Evolutionary conservation across 1,140 invertebrate species (phyloP).

Genomic region (Drosophila sucinea): DNA sequence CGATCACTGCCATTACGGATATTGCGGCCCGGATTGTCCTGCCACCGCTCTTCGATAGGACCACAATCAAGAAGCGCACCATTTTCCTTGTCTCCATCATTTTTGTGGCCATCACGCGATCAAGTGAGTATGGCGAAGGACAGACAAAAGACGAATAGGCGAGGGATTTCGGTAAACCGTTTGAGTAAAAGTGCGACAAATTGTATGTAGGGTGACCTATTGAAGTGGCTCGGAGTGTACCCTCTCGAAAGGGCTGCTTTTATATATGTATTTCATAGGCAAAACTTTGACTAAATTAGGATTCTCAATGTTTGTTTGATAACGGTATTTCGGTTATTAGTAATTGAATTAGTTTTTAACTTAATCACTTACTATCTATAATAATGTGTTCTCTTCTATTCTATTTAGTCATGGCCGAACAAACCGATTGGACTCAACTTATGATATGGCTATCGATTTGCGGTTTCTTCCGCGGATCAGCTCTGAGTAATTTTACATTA

Average conservation of each 20-base stretch:
- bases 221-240: not conserved
- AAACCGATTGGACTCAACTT: slow-evolving; percentile 86
- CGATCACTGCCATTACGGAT: slow-evolving; percentile 89
- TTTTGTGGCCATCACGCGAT: slow-evolving; percentile 87
- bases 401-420: slow-evolving; percentile 86
- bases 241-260: too few species aligned
- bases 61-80: slow-evolving; percentile 87
- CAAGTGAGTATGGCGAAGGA: slow-evolving; percentile 85
- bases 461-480: slow-evolving; percentile 89
- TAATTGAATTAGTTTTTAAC: too few species aligned
- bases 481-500: slow-evolving; percentile 89
- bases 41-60: slow-evolving; percentile 88
- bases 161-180: too few species aligned
- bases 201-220: not conserved
- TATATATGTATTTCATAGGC: too few species aligned
- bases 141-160: too few species aligned
- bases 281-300: too few species aligned
- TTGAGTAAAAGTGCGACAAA: too few species aligned
- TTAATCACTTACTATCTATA: not conserved
- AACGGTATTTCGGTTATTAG: too few species aligned
- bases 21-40: slow-evolving; percentile 88
- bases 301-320: too few species aligned
- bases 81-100: slow-evolving; percentile 88
- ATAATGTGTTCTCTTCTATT: not conserved
- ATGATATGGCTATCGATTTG: slow-evolving; percentile 88